Percentiles rank a stretch among this genome's conserved stretches.
phyloP scores from a whole-genome alignment of 1,140 invertebrate genomes.

The Drosophila rhopaloa region DNA sequence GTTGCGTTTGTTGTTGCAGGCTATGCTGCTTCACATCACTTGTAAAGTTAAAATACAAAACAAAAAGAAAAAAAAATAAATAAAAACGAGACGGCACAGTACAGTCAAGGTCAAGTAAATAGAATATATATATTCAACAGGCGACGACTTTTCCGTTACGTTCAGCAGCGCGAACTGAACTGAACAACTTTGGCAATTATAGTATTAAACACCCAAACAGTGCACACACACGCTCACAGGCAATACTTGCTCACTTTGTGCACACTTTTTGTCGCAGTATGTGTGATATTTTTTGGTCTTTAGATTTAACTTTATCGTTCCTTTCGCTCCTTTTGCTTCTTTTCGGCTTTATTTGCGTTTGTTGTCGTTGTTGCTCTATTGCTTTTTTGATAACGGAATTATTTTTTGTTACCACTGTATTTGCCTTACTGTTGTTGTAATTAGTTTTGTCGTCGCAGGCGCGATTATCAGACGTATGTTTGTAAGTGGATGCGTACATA shows the following conservation, averaged over 20 bases:
- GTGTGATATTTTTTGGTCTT: slow-evolving; percentile 68
- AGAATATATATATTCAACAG: slow-evolving; percentile 42
- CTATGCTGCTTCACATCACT: slow-evolving; percentile 1
- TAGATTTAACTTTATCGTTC: slow-evolving; percentile 12
- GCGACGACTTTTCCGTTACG: slow-evolving; percentile 75
- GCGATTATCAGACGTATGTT: slow-evolving; percentile 38
- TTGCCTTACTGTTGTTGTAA: slow-evolving; percentile 48
- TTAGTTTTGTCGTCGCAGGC: slow-evolving; percentile 48
- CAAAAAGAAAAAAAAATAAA: slow-evolving; percentile 16
- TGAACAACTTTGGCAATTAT: slow-evolving; percentile 77
- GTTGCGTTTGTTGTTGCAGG: slow-evolving; percentile 15
- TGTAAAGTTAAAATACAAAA: slow-evolving; percentile 26
- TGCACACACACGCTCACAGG: slow-evolving; percentile 4
- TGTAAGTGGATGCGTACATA: slow-evolving; percentile 1
- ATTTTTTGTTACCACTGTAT: slow-evolving; percentile 28
- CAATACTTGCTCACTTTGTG: not conserved
- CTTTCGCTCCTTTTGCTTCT: slow-evolving; percentile 9
- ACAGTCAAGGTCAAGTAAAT: slow-evolving; percentile 25
- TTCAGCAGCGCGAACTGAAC: slow-evolving; percentile 79
- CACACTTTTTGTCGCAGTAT: slow-evolving; percentile 40
- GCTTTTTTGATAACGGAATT: slow-evolving; percentile 28
- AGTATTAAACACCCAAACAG: slow-evolving; percentile 63
- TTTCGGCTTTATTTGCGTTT: slow-evolving; percentile 10
- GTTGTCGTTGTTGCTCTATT: slow-evolving; percentile 5
- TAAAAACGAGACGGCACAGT: slow-evolving; percentile 17